Conservation (phyloP, 2,888 invertebrate species). For the Mythimna loreyi region DNA sequence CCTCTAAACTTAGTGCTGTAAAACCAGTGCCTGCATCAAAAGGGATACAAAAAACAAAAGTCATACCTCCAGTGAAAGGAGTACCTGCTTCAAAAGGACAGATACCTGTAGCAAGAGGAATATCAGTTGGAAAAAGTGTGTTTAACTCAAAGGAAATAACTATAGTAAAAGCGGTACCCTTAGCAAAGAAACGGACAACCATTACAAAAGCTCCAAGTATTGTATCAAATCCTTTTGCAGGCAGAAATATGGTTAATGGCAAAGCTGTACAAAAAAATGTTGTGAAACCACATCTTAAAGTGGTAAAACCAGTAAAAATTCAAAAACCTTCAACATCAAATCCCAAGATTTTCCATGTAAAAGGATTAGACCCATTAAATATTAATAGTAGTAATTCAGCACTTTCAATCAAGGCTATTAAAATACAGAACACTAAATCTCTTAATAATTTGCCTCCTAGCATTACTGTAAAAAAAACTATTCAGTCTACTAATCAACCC, state of each 20-base stretch:
- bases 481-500: slow-evolving; percentile 44
- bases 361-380: slow-evolving; percentile 42
- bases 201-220: slow-evolving; percentile 13
- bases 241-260: slow-evolving; percentile 65
- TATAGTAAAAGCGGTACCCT: slow-evolving; percentile 35
- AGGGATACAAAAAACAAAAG: slow-evolving; percentile 4
- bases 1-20: slow-evolving; percentile 62
- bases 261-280: slow-evolving; percentile 48
- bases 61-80: slow-evolving; percentile 59
- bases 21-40: slow-evolving; percentile 1
- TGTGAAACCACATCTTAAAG: slow-evolving; percentile 41
- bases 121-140: slow-evolving; percentile 13
- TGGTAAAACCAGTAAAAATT: slow-evolving; percentile 40
- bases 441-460: slow-evolving; percentile 76
- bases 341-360: slow-evolving; percentile 64
- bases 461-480: slow-evolving; percentile 78
- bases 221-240: slow-evolving; percentile 65
- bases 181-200: slow-evolving; percentile 33
- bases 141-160: slow-evolving; percentile 22
- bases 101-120: slow-evolving; percentile 60
- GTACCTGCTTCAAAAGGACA: slow-evolving; percentile 31
- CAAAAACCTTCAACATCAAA: slow-evolving; percentile 45
- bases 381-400: slow-evolving; percentile 44
- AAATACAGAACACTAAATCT: slow-evolving; percentile 60
- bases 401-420: slow-evolving; percentile 58